Percentiles rank a stretch among this genome's conserved stretches.
These are phyloP conservation scores for Plebejus argus DNA, from an alignment of 2,888 invertebrate species.

Conservation along the genomic window DNA sequence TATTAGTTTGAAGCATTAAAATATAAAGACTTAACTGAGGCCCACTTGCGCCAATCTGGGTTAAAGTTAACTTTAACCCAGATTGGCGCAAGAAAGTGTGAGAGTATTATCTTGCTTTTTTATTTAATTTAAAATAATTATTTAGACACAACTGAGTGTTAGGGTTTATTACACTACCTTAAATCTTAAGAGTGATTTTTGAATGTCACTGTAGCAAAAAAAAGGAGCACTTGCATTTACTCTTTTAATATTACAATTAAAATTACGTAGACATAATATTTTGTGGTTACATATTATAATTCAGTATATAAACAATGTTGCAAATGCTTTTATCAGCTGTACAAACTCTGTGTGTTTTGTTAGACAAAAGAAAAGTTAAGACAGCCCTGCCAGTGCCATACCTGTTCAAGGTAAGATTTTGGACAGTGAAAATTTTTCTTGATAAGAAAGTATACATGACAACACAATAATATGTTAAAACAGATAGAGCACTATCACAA, in stretches of 20 bases:
- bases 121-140: not conserved
- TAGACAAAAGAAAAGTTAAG: conserved; percentile 50
- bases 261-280: conserved; percentile 79
- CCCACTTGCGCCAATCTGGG: no score
- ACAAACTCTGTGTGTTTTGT: conserved; percentile 44
- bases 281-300: conserved; percentile 78
- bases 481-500: conserved; percentile 36
- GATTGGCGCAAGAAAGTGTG: no score
- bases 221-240: conserved; percentile 37
- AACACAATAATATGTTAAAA: conserved; percentile 49
- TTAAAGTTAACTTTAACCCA: no score
- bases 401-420: conserved; percentile 60
- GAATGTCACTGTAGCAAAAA: conserved; percentile 27
- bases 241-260: conserved; percentile 68
- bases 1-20: no score
- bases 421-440: conserved; percentile 61
- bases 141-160: not conserved
- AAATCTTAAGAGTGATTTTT: not conserved
- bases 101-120: not conserved
- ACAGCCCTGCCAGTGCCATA: conserved; percentile 53
- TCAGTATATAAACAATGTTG: conserved; percentile 73
- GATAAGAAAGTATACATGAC: conserved; percentile 60
- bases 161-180: not conserved
- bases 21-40: no score
- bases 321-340: conserved; percentile 65